Base-by-base conservation (phyloP, 2,113 vertebrate genomes). In the Tyto alba region DNA sequence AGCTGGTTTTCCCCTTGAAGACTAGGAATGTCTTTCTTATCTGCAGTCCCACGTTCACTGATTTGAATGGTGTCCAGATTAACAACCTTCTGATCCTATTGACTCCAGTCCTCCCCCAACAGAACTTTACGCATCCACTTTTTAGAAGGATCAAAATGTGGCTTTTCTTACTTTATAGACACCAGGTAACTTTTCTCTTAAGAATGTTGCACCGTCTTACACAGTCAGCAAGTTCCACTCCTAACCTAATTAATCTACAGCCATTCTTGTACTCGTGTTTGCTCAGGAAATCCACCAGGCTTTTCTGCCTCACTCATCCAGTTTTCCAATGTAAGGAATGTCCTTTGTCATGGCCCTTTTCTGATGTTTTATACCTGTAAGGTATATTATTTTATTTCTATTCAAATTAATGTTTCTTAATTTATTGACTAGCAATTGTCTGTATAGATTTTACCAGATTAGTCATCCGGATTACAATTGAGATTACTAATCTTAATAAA, bases 241-340 rank as follows among this genome's bases (percentile, higher is more conserved):
- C 26, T 66, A n/a, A 85, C 67, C 11, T 67, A 26, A 45, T 67
- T 55, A 67, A 47, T 13, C 43, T 52, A 23, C 43, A 67, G 14
- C 27, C 20, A 9, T 63, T 52, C 40, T 69, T 1, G 1, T 43
- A 13, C 16, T 62, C 0, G 0, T 19, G 6, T 20, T 19, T 56
- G 27, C 56, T 80, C 12, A 1, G 57, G 22, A 53, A 75, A 90
- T 6, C 6, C 64, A 91, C 10, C 7, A 8, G 15, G 32, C 29
- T 67, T 91, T 86, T 68, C 55, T 77, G 12, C 55, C 27, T 53
- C 26, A 12, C 23, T 43, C 2, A 0, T 47, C 10, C 34, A n/a
- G 15, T 22, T 78, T 85, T 36, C 21, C 41, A 55, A 0, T 1
- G 0, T 26, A n/a, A n/a, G 40, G 12, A 17, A 3, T 26, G 9